phyloP scores from a whole-genome alignment of 2,888 invertebrate genomes.

The Idaea aversata region DNA sequence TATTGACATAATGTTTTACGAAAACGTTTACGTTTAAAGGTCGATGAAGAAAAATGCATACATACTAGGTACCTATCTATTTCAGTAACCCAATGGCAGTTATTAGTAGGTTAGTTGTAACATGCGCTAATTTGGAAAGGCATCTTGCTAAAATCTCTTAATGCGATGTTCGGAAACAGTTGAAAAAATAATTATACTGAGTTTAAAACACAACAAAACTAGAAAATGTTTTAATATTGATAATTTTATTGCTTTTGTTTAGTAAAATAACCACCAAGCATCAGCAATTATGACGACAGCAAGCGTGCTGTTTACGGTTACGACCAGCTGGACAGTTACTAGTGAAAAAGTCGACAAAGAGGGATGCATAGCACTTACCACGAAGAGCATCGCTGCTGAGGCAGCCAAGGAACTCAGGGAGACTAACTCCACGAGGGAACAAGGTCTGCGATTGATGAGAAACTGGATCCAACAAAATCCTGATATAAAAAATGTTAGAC shows the following conservation, averaged over 20 bases:
- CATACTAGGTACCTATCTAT: background rate
- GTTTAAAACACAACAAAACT: too few relatives aligned
- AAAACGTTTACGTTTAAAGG: background rate
- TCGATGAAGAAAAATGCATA: background rate
- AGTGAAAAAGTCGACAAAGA: conserved; percentile 60
- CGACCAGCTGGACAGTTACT: conserved; percentile 58
- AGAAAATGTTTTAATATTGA: too few relatives aligned
- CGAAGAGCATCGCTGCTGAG: conserved; percentile 55
- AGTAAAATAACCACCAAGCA: conserved; percentile 8
- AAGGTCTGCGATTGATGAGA: conserved; percentile 82
- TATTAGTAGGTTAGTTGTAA: background rate
- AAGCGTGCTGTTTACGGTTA: conserved; percentile 61
- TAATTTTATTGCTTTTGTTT: too few relatives aligned
- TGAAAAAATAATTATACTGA: background rate
- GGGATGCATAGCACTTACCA: conserved; percentile 37
- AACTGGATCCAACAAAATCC: conserved; percentile 86
- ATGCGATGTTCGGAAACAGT: background rate
- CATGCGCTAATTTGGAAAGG: background rate
- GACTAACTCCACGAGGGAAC: conserved; percentile 81
- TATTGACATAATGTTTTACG: conserved; percentile 9
- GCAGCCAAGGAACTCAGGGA: conserved; percentile 86
- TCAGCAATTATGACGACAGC: conserved; percentile 62
- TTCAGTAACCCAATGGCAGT: background rate
- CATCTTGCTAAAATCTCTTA: background rate
- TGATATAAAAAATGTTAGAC: conserved; percentile 84